These are phyloP conservation scores for Hippasteria phrygiana DNA, from an alignment of 53 echinoderm and acorn worm species.

Conservation along the genomic window DNA sequence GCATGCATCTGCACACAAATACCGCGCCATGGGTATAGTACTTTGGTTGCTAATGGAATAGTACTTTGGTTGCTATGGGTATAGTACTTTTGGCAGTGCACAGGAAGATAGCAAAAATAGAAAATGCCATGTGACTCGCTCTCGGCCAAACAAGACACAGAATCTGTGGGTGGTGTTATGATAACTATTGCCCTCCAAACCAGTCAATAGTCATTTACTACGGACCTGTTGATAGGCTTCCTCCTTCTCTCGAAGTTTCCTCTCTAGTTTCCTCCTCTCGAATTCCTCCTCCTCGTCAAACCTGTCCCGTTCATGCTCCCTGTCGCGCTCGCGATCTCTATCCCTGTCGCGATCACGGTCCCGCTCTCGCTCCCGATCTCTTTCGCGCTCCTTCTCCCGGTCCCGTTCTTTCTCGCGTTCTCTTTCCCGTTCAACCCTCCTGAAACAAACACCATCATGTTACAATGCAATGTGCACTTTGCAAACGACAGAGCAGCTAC, in stretches of 20 bases:
- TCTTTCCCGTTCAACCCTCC: constrained; percentile 67
- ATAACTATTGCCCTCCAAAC: background rate
- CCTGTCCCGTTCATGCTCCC: constrained; percentile 79
- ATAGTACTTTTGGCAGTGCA: no score
- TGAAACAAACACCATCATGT: background rate
- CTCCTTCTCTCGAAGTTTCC: constrained; percentile 94
- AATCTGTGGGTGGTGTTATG: no score
- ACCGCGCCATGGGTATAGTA: no score
- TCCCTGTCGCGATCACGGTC: constrained; percentile 63
- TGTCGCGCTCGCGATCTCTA: constrained; percentile 70
- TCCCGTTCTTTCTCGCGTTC: constrained; percentile 69
- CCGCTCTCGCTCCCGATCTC: constrained; percentile 57
- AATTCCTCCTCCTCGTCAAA: constrained; percentile 92
- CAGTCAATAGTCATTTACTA: background rate
- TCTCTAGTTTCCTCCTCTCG: constrained; percentile 91
- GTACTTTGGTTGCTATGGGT: no score
- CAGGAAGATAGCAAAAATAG: no score
- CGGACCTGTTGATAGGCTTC: constrained; percentile 95
- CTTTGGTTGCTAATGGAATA: no score
- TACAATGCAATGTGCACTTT: background rate
- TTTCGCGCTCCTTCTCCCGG: constrained; percentile 43
- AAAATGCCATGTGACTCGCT: no score
- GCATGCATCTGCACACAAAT: no score
- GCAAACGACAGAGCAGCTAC: no score
- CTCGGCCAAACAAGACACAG: no score